These are phyloP conservation scores for Reticulitermes lucifugus DNA, from an alignment of 2,888 invertebrate species.

Conservation along the genomic window DNA sequence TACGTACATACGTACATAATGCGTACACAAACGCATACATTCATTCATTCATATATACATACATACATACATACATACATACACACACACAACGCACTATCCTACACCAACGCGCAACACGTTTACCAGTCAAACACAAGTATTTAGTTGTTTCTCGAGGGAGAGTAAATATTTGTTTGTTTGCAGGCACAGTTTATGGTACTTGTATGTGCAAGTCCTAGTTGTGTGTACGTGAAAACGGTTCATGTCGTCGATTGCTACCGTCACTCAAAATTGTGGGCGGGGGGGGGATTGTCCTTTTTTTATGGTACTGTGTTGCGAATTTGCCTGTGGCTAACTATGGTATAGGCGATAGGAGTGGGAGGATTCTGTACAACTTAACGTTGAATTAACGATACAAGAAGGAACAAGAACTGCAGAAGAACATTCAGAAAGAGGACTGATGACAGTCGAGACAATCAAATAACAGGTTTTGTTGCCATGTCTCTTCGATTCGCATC, in stretches of 20 bases:
- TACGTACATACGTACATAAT: too few species aligned
- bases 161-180: slow-evolving; percentile 1
- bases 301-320: background rate
- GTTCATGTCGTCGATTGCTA: background rate
- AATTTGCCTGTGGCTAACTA: background rate
- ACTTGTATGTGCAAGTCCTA: background rate
- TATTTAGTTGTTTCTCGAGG: background rate
- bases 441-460: background rate
- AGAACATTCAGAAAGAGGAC: background rate
- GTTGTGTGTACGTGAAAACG: background rate
- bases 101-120: background rate
- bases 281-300: background rate
- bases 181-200: background rate
- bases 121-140: background rate
- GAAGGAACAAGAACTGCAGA: background rate
- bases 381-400: background rate
- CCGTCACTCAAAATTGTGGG: background rate
- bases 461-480: slow-evolving; percentile 13
- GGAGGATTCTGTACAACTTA: background rate
- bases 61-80: too few species aligned
- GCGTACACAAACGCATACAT: too few species aligned
- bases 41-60: too few species aligned
- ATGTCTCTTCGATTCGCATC: slow-evolving; percentile 12
- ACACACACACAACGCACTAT: too few species aligned
- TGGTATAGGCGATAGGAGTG: background rate